These are phyloP conservation scores for Saturnia pavonia DNA, from an alignment of 2,888 invertebrate species.

Conservation along the genomic window DNA sequence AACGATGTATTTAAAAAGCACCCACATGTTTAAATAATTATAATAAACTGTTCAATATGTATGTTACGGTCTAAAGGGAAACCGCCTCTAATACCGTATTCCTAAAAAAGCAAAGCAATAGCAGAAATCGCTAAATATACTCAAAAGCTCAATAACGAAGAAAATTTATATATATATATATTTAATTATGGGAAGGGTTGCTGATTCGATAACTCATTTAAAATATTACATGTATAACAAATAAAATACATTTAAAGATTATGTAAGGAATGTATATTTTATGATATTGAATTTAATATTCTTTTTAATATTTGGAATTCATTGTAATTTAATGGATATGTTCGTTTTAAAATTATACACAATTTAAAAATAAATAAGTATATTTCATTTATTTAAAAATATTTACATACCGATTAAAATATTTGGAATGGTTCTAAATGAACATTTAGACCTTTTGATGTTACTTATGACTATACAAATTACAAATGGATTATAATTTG, in stretches of 20 bases:
- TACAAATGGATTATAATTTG: not conserved
- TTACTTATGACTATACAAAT: not conserved
- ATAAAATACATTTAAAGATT: not conserved
- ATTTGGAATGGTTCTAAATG: not conserved
- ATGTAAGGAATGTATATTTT: not conserved
- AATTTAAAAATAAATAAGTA: slow-evolving; percentile 4
- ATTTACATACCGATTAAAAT: not conserved
- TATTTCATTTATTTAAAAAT: slow-evolving; percentile 8
- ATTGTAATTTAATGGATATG: not conserved
- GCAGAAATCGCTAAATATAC: too few species aligned
- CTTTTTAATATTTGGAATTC: not conserved
- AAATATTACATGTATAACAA: not conserved
- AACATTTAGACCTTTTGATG: not conserved
- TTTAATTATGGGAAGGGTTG: not conserved
- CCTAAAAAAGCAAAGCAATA: too few species aligned
- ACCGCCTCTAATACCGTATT: too few species aligned
- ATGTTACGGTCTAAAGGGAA: slow-evolving; percentile 3
- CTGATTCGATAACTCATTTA: not conserved
- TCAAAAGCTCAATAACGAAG: too few species aligned
- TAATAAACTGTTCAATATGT: not conserved
- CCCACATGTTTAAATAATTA: not conserved
- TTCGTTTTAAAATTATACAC: not conserved
- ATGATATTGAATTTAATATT: not conserved
- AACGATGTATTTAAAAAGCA: slow-evolving; percentile 28
- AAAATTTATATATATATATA: too few species aligned